Evolutionary conservation across 2,888 invertebrate genomes (phyloP).

Genomic region (Philaethria dido): DNA sequence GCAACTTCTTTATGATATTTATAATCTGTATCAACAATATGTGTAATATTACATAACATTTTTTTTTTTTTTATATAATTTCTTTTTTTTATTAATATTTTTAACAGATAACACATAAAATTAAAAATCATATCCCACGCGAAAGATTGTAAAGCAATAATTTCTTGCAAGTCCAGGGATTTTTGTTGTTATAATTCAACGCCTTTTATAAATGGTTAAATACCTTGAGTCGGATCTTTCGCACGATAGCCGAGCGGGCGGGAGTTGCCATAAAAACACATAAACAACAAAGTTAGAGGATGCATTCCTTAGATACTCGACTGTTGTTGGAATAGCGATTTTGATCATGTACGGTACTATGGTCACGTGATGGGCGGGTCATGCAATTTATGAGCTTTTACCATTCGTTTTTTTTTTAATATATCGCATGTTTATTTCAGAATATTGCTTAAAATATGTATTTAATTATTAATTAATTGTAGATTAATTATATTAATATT

Average conservation of each 20-base stretch:
- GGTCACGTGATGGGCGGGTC: slow-evolving; percentile 58
- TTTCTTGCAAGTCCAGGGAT: slow-evolving; percentile 23
- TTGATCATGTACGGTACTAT: slow-evolving; percentile 54
- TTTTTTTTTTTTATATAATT: not conserved
- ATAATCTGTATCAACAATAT: not conserved
- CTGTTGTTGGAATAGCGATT: slow-evolving; percentile 52
- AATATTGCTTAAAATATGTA: not conserved
- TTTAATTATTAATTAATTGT: not conserved
- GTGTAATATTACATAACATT: not conserved
- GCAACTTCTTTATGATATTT: not conserved
- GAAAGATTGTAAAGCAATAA: slow-evolving; percentile 22
- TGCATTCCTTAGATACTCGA: slow-evolving; percentile 72
- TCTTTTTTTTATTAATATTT: no score
- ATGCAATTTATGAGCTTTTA: slow-evolving; percentile 53
- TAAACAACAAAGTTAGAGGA: slow-evolving; percentile 86
- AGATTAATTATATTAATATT: not conserved
- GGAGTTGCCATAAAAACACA: slow-evolving; percentile 88
- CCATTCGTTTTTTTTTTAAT: slow-evolving; percentile 24
- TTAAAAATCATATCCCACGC: slow-evolving; percentile 2
- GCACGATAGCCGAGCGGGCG: slow-evolving; percentile 86
- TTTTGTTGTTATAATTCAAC: slow-evolving; percentile 4
- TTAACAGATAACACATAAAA: not conserved
- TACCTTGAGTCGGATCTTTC: slow-evolving; percentile 85
- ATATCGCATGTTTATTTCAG: not conserved
- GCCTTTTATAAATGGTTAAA: slow-evolving; percentile 50